Evolutionary conservation across 2,888 invertebrate species (phyloP), one percentile per base, ranked within the genome.

Genomic region (Chorisops tibialis): DNA sequence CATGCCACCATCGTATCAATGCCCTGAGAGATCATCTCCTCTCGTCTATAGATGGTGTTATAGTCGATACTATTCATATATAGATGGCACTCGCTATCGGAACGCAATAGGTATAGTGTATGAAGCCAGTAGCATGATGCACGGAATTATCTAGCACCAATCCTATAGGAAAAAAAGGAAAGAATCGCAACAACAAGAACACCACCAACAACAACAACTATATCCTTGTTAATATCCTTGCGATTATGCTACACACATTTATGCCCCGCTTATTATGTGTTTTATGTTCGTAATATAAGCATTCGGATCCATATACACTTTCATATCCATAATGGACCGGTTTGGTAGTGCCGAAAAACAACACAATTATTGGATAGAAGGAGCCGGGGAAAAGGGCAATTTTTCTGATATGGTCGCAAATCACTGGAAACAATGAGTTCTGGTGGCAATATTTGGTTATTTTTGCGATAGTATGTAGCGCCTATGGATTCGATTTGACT

Each of bases 141-240:
- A 14, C 6, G n/a, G 30, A 7, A 30, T 30, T 30, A 30, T 30
- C 30, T 37, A 37, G 7, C 37, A 37, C 16, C 41, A 14, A 14
- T 14, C 16, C 5, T 41, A 3, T 30, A 30, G 5, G 30, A 9
- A 30, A 30, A 30, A 2, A 30, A 2, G 30, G 3, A 30, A 9
- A 30, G 30, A 56, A 48, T 38, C 19, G 14, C 47, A 48, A 48
- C 16, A 18, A 45, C 18, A 30, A 16, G 19, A 47, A 9, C 49
- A 50, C 43, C 61, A 61, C 51, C 59, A 64, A 45, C 58, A 47
- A 58, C 64, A 50, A 18, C 59, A 30, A 64, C 62, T 64, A 61
- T 59, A 64, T 64, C 62, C 64, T 64, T 64, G 64, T 64, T 64
- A 64, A 64, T 64, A 64, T 64, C 64, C 59, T 60, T 59, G 62